phyloP scores from a whole-genome alignment of 2,888 invertebrate species.

The Cheiracanthium punctorium region DNA sequence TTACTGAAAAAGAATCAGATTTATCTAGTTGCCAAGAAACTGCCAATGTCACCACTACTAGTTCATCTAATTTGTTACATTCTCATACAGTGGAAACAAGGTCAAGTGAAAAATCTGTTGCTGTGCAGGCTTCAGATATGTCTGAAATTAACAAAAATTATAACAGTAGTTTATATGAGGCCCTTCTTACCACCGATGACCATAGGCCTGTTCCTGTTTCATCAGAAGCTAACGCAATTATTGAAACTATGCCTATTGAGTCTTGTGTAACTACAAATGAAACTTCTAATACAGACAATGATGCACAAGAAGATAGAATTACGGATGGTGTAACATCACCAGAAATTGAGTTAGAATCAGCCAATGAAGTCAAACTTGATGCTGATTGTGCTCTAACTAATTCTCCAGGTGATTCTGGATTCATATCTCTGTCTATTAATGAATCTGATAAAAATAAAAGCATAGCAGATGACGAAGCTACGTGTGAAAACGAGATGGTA shows the following conservation, averaged over 20 bases:
- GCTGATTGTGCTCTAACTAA: constrained; percentile 46
- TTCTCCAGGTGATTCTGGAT: constrained; percentile 56
- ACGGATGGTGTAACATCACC: neutral
- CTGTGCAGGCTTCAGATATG: constrained; percentile 17
- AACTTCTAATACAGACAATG: constrained; percentile 23
- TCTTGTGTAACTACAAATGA: constrained; percentile 29
- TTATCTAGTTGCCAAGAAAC: constrained; percentile 19
- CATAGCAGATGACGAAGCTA: constrained; percentile 43
- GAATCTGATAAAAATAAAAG: constrained; percentile 35
- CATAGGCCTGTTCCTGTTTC: constrained; percentile 53
- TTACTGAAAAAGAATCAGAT: constrained; percentile 17
- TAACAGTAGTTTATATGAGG: constrained; percentile 57
- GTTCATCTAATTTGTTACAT: neutral
- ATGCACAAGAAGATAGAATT: constrained; percentile 18
- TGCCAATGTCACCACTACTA: neutral
- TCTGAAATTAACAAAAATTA: constrained; percentile 39
- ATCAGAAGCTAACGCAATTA: constrained; percentile 28
- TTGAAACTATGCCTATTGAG: constrained; percentile 21
- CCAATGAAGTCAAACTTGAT: constrained; percentile 40
- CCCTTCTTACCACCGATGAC: constrained; percentile 56
- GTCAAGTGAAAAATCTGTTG: constrained; percentile 17
- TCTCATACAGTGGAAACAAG: neutral
- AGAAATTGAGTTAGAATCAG: constrained; percentile 33
- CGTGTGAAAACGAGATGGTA: constrained; percentile 42
- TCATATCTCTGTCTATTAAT: constrained; percentile 38